Conservation (phyloP, 2,797 vertebrate genomes). For the Rhinophrynus dorsalis region DNA sequence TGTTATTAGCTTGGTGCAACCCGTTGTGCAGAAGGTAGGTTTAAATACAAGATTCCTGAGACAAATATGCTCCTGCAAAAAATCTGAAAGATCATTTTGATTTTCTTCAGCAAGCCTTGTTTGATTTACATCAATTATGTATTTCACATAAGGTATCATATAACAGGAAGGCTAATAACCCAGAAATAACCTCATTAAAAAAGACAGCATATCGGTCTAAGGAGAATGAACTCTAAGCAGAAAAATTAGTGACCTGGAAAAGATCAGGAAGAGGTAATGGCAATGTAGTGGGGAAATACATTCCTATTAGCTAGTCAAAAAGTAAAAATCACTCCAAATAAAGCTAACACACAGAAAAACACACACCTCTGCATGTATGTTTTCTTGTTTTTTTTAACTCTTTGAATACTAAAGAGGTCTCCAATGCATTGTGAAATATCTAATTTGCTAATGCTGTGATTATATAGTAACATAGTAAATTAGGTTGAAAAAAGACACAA, state of each 20-base stretch:
- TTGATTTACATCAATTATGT: slow-evolving; percentile 97
- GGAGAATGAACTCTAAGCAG: slow-evolving; percentile 97
- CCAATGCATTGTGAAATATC: too few relatives aligned
- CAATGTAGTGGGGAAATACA: slow-evolving; percentile 73
- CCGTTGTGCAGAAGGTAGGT: slow-evolving; percentile 56
- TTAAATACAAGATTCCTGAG: slow-evolving; percentile 66
- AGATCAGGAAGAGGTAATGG: slow-evolving; percentile 90
- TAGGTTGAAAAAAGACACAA: too few relatives aligned
- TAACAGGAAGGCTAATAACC: slow-evolving; percentile 97
- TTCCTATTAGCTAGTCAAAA: slow-evolving; percentile 74
- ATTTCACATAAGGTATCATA: slow-evolving; percentile 91
- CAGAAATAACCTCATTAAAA: slow-evolving; percentile 99
- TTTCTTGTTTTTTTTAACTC: too few relatives aligned
- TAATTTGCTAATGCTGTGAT: too few relatives aligned
- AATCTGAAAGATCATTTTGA: slow-evolving; percentile 69
- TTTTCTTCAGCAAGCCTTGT: slow-evolving; percentile 81
- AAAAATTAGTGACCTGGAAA: slow-evolving; percentile 99
- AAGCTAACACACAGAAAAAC: slow-evolving; percentile 61
- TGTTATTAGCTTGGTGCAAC: slow-evolving; percentile 65
- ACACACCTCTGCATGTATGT: not conserved
- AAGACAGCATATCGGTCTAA: slow-evolving; percentile 93
- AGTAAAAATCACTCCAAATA: slow-evolving; percentile 68
- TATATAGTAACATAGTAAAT: too few relatives aligned
- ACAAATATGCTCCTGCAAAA: slow-evolving; percentile 55
- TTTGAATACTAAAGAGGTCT: not conserved